These are phyloP conservation scores for Myrmecophaga tridactyla DNA, from an alignment of 2,113 vertebrate species.

Conservation along the genomic window DNA sequence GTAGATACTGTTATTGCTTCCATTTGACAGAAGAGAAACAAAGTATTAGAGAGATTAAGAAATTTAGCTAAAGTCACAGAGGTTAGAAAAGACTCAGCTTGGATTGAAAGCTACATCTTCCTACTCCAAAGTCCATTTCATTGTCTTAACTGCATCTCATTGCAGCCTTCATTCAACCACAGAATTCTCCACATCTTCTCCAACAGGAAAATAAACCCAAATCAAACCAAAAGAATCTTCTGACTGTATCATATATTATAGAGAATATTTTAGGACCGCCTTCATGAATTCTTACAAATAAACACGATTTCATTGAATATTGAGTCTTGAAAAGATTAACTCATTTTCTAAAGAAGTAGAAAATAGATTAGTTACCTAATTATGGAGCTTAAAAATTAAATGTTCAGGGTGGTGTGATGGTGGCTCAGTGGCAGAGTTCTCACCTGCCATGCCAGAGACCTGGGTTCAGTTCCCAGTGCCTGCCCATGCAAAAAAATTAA, in stretches of 20 bases:
- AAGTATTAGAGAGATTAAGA: not conserved
- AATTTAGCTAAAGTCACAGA: not conserved
- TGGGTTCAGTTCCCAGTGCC: too few relatives aligned
- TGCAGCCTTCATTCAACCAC: not conserved
- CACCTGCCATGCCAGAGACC: too few relatives aligned
- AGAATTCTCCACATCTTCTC: not conserved
- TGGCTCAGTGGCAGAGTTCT: too few relatives aligned
- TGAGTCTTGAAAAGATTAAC: not conserved
- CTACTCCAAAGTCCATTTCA: not conserved
- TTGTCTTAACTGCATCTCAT: not conserved
- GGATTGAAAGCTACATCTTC: not conserved
- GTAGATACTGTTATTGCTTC: not conserved
- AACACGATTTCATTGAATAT: not conserved
- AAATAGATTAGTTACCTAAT: not conserved
- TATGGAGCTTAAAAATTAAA: not conserved
- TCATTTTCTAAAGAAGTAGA: not conserved
- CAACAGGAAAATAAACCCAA: not conserved
- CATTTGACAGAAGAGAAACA: not conserved
- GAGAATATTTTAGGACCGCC: not conserved
- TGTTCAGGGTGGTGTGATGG: too few relatives aligned
- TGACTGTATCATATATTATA: not conserved
- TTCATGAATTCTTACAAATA: not conserved
- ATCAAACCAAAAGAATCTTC: not conserved
- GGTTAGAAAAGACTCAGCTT: fast-evolving
- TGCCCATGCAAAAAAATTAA: too few relatives aligned